phyloP scores from a whole-genome alignment of 1,140 invertebrate genomes.

The Drosophila azteca region DNA sequence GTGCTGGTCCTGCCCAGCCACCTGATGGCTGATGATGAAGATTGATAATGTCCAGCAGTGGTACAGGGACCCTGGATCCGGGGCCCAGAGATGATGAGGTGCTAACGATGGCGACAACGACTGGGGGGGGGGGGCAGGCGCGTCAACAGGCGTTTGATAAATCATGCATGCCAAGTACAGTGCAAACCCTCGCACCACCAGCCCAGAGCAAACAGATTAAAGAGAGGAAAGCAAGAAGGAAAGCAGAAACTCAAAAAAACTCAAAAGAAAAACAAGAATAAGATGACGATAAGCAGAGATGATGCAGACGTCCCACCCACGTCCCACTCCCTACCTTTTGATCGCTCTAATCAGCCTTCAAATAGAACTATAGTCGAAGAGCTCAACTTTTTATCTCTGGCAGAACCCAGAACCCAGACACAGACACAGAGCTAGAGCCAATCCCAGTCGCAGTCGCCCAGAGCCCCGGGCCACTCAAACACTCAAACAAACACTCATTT shows the following conservation, averaged over 20 bases:
- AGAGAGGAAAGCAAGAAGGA: background rate
- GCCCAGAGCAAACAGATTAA: conserved; percentile 3
- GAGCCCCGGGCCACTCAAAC: conserved; percentile 16
- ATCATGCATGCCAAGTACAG: conserved; percentile 39
- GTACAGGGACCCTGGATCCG: too few species aligned
- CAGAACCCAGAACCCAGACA: background rate
- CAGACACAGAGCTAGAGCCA: too few species aligned
- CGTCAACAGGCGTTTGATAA: conserved; percentile 42
- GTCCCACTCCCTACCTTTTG: background rate
- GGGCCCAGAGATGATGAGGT: conserved; percentile 16
- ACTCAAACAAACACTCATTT: conserved; percentile 25
- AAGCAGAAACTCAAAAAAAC: too few species aligned
- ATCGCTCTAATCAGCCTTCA: conserved; percentile 55
- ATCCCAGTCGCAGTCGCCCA: too few species aligned
- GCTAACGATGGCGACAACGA: conserved; percentile 45
- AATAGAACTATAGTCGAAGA: conserved; percentile 24
- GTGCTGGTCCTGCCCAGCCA: background rate
- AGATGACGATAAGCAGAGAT: conserved; percentile 24
- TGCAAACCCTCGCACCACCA: conserved; percentile 15
- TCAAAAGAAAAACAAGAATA: too few species aligned
- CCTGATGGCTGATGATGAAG: conserved; percentile 36
- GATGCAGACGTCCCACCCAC: background rate
- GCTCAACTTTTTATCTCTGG: conserved; percentile 14
- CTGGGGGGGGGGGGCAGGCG: conserved; percentile 5
- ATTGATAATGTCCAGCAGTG: conserved; percentile 37